Evolutionary conservation across 2,888 invertebrate species (phyloP), one percentile per base, ranked within the genome.

Genomic region (Microctonus brassicae): DNA sequence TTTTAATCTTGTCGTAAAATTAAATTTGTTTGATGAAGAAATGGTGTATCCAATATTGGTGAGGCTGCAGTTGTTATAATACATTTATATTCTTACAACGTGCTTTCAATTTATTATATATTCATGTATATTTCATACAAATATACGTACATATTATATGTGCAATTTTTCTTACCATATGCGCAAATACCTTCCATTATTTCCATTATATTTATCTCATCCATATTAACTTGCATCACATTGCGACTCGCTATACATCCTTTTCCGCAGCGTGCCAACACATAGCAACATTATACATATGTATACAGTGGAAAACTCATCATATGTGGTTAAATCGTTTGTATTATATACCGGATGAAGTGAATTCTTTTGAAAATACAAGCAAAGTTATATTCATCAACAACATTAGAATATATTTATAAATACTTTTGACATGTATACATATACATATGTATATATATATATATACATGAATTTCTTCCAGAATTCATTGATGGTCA

Each of bases 161-260:
- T n/a, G 1, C 55, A 34, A 34, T 6, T 5, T 58, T 22, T 11
- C 47, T 69, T 74, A 69, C n/a, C n/a, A 53, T 61, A 10, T 22
- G 7, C 17, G 34, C 36, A 11, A 0, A 72, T 71, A 2, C 13
- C 5, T n/a, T 47, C 47, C n/a, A 39, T 57, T 10, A 34, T 33
- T 33, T 22, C 24, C 57, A 34, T 57, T 53, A 39, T 53, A 57
- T 68, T 70, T 75, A 71, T 73, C 22, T 24, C n/a, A 53, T 70
- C 75, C 61, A 71, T 72, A 74, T 80, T 73, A 65, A 58, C 36
- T 80, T 80, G 74, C 75, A 68, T 79, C 74, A 76, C 64, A 52
- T 57, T 17, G 34, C 47, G 73, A 78, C 78, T 80, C 80, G 78
- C 75, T 78, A 79, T 78, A 79, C 73, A 75, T 74, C 70, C 73